phyloP scores from a whole-genome alignment of 37 sponge, comb jelly and placozoan genomes.

The Dysidea cf. avara region DNA sequence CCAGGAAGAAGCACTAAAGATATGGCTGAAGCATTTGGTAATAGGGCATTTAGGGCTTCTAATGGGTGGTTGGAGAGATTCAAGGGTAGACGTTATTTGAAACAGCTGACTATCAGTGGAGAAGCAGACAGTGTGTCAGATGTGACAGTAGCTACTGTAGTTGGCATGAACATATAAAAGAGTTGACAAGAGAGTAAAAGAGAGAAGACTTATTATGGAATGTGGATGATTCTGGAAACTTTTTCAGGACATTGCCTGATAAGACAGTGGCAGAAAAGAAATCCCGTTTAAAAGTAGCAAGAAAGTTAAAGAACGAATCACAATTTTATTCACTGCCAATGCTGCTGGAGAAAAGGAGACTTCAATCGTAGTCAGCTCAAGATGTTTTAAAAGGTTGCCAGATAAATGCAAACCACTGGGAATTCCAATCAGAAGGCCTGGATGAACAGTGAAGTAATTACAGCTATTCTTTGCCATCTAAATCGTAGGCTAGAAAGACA shows the following conservation, averaged over 20 bases:
- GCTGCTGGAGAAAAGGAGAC: constrained; percentile 45
- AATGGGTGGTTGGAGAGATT: constrained; percentile 63
- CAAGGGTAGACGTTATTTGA: constrained; percentile 39
- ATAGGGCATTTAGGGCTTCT: too few relatives aligned
- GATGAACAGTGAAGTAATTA: constrained; percentile 23
- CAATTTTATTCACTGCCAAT: constrained; percentile 29
- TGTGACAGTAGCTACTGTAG: constrained; percentile 30
- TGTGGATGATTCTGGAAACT: constrained; percentile 37
- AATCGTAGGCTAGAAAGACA: too few relatives aligned
- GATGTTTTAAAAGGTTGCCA: constrained; percentile 27
- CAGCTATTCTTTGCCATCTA: too few relatives aligned
- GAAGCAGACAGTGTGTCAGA: constrained; percentile 20
- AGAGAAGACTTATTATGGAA: constrained; percentile 45
- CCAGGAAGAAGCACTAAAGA: too few relatives aligned
- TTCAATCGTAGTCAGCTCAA: constrained; percentile 38
- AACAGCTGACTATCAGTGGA: constrained; percentile 28
- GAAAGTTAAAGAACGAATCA: constrained; percentile 30
- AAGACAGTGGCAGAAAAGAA: constrained; percentile 33
- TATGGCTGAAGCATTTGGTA: too few relatives aligned
- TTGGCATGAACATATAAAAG: constrained; percentile 23
- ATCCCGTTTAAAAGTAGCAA: constrained; percentile 20
- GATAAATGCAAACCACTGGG: constrained; percentile 25
- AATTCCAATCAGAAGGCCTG: constrained; percentile 35
- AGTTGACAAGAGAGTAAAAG: constrained; percentile 10
- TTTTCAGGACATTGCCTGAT: constrained; percentile 41